Conservation (phyloP, 2,113 vertebrate genomes). For the Penelope pileata region DNA sequence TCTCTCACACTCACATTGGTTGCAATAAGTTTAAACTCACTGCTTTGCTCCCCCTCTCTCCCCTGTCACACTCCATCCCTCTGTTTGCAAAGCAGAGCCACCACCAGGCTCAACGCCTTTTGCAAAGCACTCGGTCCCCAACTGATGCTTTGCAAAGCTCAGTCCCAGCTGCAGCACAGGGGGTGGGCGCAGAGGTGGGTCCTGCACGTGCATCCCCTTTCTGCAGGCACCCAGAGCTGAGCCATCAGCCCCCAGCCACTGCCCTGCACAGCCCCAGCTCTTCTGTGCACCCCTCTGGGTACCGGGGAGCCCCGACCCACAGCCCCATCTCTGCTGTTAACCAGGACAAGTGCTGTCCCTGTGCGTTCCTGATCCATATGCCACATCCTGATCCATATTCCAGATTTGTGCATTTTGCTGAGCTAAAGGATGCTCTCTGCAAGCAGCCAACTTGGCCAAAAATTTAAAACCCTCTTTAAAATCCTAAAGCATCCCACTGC, state of each 20-base stretch:
- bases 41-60: rapidly evolving
- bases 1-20: rapidly evolving
- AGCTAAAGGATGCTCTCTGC: neutral
- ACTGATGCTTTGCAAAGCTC: neutral
- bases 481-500: rapidly evolving
- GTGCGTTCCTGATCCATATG: rapidly evolving
- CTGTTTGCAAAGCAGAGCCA: neutral
- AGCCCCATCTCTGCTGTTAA: rapidly evolving
- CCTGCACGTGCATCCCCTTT: rapidly evolving
- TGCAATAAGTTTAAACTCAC: neutral
- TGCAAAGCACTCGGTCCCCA: rapidly evolving
- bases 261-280: rapidly evolving
- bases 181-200: rapidly evolving
- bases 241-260: neutral
- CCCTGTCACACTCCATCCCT: neutral
- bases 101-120: neutral
- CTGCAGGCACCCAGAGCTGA: neutral
- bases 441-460: rapidly evolving
- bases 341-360: neutral
- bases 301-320: rapidly evolving
- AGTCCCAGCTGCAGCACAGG: rapidly evolving
- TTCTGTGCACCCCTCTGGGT: neutral
- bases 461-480: too few relatives aligned
- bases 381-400: neutral
- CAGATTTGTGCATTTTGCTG: neutral